Percentiles rank a stretch among this genome's conserved stretches.
Conservation (phyloP, 1,140 invertebrate species). For the Drosophila mojavensis region DNA sequence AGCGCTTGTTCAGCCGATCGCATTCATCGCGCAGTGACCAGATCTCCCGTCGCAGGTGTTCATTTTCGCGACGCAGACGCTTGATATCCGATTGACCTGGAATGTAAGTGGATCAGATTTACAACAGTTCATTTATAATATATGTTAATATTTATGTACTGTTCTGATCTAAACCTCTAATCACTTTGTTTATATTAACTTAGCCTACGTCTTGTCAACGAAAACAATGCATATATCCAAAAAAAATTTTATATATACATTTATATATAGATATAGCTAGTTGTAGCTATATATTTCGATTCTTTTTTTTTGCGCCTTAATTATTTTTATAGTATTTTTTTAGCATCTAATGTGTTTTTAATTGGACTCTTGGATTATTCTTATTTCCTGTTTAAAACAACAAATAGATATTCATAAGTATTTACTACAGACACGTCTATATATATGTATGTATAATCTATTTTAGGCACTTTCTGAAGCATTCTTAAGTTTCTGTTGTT, state of each 20-base stretch:
- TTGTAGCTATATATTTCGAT: not conserved
- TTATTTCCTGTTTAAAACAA: constrained; percentile 52
- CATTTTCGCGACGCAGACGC: constrained; percentile 93
- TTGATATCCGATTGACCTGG: constrained; percentile 94
- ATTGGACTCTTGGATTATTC: constrained; percentile 59
- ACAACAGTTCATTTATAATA: not conserved
- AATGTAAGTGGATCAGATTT: not conserved
- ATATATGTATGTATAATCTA: constrained; percentile 11
- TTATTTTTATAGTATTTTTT: not conserved
- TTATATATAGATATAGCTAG: constrained; percentile 3
- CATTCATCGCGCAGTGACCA: constrained; percentile 94
- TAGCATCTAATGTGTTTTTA: constrained; percentile 70
- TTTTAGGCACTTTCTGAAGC: not conserved
- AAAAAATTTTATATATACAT: constrained; percentile 8
- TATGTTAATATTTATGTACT: no score
- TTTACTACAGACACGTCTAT: not conserved
- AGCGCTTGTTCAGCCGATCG: constrained; percentile 90
- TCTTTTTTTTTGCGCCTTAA: constrained; percentile 2
- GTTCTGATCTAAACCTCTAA: not conserved
- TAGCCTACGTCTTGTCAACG: constrained; percentile 67
- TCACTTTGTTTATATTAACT: constrained; percentile 67
- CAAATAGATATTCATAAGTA: not conserved
- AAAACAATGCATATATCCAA: constrained; percentile 35
- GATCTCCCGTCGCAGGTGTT: constrained; percentile 93
- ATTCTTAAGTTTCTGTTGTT: not conserved